Base-by-base conservation (phyloP, 2,888 invertebrate species). In the Diaprepes abbreviatus region DNA sequence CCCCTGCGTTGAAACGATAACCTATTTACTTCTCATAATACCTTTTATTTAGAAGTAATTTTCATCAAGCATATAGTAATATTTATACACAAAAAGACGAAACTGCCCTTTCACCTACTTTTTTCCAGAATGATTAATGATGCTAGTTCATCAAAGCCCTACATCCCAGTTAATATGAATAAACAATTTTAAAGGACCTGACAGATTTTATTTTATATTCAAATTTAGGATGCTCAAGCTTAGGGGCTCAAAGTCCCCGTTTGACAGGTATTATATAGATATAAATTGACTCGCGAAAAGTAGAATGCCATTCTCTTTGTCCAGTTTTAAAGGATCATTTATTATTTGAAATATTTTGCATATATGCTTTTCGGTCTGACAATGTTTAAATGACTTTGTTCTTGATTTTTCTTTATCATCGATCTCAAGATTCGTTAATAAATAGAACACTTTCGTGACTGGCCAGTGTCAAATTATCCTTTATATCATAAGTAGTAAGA, bases 131-230 rank as follows among this genome's bases (percentile, higher is more conserved):
- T 70, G 70, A 70, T 70, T 70, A 62, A 70, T 70, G 70, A 66
- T 66, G 16, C 38, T 35, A 66, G 58, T 59, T 66, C 66, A 59
- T 66, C 70, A 70, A 59, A 31, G 35, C 66, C 57, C 62, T 43
- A 19, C 55, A 58, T 19, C 33, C 40, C n/a, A 38, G 7, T 62
- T 60, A 62, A 66, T 66, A 62, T 48, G 60, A 52, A 68, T 54
- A 68, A 63, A 62, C 55, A 63, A 55, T 48, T 64, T 58, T 35
- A 59, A 69, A 63, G 63, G 58, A 58, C 45, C 50, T 64, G 63
- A 58, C 64, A 58, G 35, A 66, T 58, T 69, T 58, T 63, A 69
- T 69, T 69, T 63, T 64, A 69, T 69, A 64, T 69, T 69, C 40
- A 69, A 69, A 64, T 69, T 63, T 57, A 12, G 52, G 69, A 48